Evolutionary conservation across 2,113 vertebrate genomes (phyloP), one percentile per base, ranked within the genome.

Genomic region (Eurystomus gularis): DNA sequence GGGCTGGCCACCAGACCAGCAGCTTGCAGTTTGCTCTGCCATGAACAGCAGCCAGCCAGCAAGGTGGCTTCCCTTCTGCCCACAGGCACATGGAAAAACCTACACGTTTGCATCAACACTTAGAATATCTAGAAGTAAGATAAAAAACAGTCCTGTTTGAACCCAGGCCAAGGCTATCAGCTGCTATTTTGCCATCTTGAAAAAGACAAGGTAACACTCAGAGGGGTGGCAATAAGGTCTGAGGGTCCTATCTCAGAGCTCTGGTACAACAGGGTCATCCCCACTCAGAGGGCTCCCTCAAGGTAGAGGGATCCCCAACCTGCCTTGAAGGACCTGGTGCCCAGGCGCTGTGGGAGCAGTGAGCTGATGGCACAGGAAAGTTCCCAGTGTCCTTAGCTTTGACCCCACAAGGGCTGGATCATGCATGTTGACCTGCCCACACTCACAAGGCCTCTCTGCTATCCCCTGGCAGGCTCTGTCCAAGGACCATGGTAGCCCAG

Each of bases 361-460:
- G 2, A 48, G 46, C 29, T 71, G 52, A 14, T 13, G 25, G 80
- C 76, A 51, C 61, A 49, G 40, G 9, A 39, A 76, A 60, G 29
- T 5, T 49, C 11, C 48, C 62, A 11, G 23, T 49, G n/a, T 24
- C 37, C 84, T 78, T 44, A 62, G 37, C 24, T 69, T 61, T 39
- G 48, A 69, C 19, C 51, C 68, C 44, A 35, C 25, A 21, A 29
- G 13, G 20, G 25, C 64, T 46, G 44, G 24, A 61, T 72, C 44
- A 70, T 6, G 13, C 29, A 25, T 8, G 0, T 1, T 4, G 4
- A 71, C 9, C n/a, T n/a, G 28, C 26, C 17, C 51, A 37, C 7
- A 8, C 21, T 69, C 29, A 7, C 2, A 3, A 0, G 25, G 40
- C 11, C 35, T 8, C 37, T 62, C 20, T 33, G 69, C 5, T 75